Evolutionary conservation across 2,888 invertebrate species (phyloP).

Genomic region (Microdon myrmicae): DNA sequence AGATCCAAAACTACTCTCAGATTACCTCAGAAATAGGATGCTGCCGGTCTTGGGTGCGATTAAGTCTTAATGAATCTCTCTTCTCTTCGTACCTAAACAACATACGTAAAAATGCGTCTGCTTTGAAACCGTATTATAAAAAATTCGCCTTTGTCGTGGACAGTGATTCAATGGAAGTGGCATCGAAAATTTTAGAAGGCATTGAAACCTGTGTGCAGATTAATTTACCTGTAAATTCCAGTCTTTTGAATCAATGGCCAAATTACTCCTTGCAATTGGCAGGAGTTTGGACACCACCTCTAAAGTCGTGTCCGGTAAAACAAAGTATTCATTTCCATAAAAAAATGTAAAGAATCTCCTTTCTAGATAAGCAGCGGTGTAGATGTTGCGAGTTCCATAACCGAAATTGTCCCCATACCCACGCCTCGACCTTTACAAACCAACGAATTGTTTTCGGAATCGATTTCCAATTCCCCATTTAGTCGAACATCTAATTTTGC

Average conservation of each 20-base stretch:
- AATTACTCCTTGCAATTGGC: constrained; percentile 83
- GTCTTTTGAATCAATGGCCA: constrained; percentile 90
- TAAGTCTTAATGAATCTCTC: constrained; percentile 88
- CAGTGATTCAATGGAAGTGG: constrained; percentile 80
- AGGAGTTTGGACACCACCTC: constrained; percentile 85
- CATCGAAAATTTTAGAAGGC: constrained; percentile 79
- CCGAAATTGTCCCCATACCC: constrained; percentile 66
- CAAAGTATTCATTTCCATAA: constrained; percentile 11
- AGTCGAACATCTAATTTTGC: constrained; percentile 61
- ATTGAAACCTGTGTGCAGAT: constrained; percentile 79
- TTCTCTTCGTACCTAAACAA: constrained; percentile 87
- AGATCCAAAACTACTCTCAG: constrained; percentile 79
- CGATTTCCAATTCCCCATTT: constrained; percentile 65
- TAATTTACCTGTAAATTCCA: constrained; percentile 83
- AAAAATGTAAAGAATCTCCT: constrained; percentile 15
- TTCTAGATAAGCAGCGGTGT: constrained; percentile 75
- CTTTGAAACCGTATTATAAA: constrained; percentile 85
- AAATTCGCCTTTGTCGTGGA: constrained; percentile 85
- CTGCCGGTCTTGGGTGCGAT: constrained; percentile 90
- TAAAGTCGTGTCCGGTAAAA: constrained; percentile 76
- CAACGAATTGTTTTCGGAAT: constrained; percentile 64
- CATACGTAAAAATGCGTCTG: constrained; percentile 79
- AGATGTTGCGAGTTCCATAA: constrained; percentile 78
- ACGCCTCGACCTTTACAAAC: constrained; percentile 62
- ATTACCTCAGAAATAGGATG: constrained; percentile 90